Conservation (phyloP, 2,888 invertebrate genomes). For the Amblyjoppa fuscipennis region DNA sequence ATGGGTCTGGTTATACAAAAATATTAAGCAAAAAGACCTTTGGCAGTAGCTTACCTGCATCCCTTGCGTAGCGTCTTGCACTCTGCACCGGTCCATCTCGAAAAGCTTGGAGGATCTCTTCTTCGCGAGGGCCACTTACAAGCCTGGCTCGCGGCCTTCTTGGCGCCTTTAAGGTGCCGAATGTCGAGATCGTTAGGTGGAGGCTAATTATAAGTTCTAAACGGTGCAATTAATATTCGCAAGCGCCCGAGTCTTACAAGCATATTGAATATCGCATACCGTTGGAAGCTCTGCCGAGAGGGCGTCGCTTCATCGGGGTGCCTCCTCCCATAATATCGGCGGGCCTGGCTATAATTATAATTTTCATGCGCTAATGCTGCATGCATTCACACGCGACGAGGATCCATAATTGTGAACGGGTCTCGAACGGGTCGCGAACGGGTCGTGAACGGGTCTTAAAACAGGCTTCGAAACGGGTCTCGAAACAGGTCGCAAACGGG, state of each 20-base stretch:
- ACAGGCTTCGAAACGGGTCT: no score
- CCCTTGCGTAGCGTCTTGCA: not conserved
- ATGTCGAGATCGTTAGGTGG: not conserved
- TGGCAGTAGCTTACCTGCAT: not conserved
- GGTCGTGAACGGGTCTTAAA: no score
- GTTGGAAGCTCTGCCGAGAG: constrained; percentile 5
- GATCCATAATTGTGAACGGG: not conserved
- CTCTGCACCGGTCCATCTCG: constrained; percentile 1
- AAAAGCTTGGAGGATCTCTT: not conserved
- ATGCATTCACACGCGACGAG: constrained; percentile 15
- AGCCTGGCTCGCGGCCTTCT: constrained; percentile 8
- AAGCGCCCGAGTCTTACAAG: not conserved
- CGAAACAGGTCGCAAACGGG: no score
- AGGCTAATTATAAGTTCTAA: not conserved
- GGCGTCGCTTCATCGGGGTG: constrained; percentile 4
- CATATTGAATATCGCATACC: not conserved
- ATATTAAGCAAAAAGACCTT: not conserved
- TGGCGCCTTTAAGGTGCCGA: not conserved
- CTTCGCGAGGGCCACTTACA: not conserved
- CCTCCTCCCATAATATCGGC: not conserved
- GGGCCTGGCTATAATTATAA: constrained; percentile 1
- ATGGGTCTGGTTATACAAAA: not conserved
- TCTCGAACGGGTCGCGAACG: no score
- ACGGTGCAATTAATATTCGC: not conserved
- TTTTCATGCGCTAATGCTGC: constrained; percentile 2